Conservation (phyloP, 1,140 invertebrate species). For the Mylabris phalerata region DNA sequence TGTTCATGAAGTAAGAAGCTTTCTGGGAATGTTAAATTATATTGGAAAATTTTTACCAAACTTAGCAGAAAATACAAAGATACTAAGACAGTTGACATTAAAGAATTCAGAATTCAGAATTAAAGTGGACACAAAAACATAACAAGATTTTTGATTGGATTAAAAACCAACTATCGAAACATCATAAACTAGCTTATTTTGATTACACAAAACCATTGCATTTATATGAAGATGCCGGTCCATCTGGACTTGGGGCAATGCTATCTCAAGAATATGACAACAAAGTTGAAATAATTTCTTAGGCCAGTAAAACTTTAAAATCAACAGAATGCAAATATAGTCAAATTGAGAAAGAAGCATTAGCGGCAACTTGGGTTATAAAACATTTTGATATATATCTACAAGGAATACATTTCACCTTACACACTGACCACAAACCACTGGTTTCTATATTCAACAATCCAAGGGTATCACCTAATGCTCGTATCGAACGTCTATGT, state of each 20-base stretch:
- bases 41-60: too few relatives aligned
- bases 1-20: too few relatives aligned
- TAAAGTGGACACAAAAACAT: too few relatives aligned
- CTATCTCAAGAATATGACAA: slow-evolving; percentile 9
- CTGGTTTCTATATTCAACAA: not conserved
- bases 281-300: not conserved
- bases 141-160: too few relatives aligned
- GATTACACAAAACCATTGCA: slow-evolving; percentile 5
- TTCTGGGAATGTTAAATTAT: too few relatives aligned
- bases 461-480: too few relatives aligned
- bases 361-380: slow-evolving; percentile 44
- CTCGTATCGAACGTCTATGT: too few relatives aligned
- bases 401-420: slow-evolving; percentile 41
- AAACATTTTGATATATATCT: slow-evolving; percentile 48
- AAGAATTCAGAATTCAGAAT: too few relatives aligned
- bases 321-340: slow-evolving; percentile 47
- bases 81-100: too few relatives aligned
- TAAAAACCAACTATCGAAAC: too few relatives aligned
- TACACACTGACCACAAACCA: slow-evolving; percentile 41
- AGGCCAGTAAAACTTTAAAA: slow-evolving; percentile 44
- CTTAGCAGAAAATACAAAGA: too few relatives aligned
- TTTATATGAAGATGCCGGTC: slow-evolving; percentile 4
- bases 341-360: slow-evolving; percentile 48
- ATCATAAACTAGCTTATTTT: too few relatives aligned
- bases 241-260: slow-evolving; percentile 2